Evolutionary conservation across 2,888 invertebrate genomes (phyloP), one percentile per base, ranked within the genome.

Genomic region (Oligia strigilis): DNA sequence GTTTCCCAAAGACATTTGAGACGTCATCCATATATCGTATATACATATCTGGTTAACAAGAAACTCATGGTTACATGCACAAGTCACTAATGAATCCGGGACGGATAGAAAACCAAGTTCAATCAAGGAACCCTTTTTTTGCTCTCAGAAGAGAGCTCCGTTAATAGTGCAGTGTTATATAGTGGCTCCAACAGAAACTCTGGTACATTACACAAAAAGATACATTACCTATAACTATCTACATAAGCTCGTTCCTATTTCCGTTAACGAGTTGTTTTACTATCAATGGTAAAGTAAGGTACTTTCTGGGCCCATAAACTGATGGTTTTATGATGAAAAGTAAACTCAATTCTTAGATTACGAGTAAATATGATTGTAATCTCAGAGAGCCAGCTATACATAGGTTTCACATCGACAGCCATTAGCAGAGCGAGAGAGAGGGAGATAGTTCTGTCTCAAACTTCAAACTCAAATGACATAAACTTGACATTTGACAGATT

Each of bases 91-190:
- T 84, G 74, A 64, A 60, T 17, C 29, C n/a, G 36, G 40, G 73
- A 60, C 71, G 77, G 49, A 67, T 76, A 82, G 40, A 84, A 72
- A 83, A 84, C 62, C 82, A 52, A 46, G 72, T 84, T 77, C 83
- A 84, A 84, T 82, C 74, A 84, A 82, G 64, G 64, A 86, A 60
- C 73, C 71, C 52, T 46, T 58, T 80, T 82, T 86, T 86, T 84
- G 71, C 71, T n/a, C 29, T 71, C 14, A 14, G 66, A 29, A 74
- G 36, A 13, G 62, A 64, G 66, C 43, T 74, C 73, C 55, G 43
- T 77, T 86, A 66, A 70, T 55, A 49, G 75, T 49, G 49, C n/a
- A 46, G 62, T 23, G 73, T 66, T 76, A 74, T 46, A 66, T 46
- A 82, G 40, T 46, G 40, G 36, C 13, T 64, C 19, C 1, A 23